phyloP scores from a whole-genome alignment of 2,797 vertebrate species.

The Bradypodion ventrale region DNA sequence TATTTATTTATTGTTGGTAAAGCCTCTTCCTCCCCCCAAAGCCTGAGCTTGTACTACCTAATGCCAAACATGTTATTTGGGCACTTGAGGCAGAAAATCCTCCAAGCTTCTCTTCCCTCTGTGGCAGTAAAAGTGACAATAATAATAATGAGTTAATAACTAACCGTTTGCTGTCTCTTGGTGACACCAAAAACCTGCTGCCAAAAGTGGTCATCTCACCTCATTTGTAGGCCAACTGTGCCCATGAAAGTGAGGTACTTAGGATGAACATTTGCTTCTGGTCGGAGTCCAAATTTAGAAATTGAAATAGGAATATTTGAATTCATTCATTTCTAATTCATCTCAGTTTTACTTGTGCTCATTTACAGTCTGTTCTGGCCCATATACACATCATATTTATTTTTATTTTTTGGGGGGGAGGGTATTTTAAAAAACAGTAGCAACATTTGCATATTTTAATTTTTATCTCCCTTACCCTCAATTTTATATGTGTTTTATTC shows the following conservation, averaged over 20 bases:
- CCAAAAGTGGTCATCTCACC: background rate
- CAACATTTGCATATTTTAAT: background rate
- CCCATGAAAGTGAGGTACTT: constrained; percentile 29
- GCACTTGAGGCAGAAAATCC: background rate
- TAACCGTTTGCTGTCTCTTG: background rate
- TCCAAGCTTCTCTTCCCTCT: background rate
- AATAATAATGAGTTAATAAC: background rate
- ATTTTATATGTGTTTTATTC: background rate
- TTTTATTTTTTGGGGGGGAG: too few relatives aligned
- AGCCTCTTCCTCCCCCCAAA: background rate
- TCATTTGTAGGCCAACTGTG: background rate
- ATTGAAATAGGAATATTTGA: background rate
- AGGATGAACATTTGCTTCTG: constrained; percentile 14
- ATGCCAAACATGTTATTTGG: background rate
- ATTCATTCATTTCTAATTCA: background rate
- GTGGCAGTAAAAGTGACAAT: background rate
- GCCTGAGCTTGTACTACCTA: too few relatives aligned
- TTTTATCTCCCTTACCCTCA: background rate
- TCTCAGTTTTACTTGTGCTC: background rate
- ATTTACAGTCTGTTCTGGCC: background rate
- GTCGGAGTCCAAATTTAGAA: constrained; percentile 22
- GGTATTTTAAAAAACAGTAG: background rate
- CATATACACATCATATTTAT: background rate
- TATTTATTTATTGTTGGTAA: too few relatives aligned
- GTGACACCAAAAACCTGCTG: background rate